Percentiles rank a stretch among this genome's conserved stretches.
phyloP scores from a whole-genome alignment of 2,888 invertebrate species.

The Philereme vetulata region DNA sequence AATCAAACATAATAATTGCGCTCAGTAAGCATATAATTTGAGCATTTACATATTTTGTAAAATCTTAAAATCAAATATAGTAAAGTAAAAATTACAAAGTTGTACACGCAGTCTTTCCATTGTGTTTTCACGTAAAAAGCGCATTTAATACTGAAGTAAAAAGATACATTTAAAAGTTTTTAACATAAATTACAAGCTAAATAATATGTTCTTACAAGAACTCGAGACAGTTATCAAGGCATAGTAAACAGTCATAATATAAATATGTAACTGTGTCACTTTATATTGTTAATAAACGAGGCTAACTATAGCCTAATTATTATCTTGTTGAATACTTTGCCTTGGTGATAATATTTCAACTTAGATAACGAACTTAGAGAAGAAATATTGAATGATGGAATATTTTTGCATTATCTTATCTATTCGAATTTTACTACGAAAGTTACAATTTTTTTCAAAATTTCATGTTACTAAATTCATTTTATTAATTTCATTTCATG shows the following conservation, averaged over 20 bases:
- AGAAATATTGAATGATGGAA: not conserved
- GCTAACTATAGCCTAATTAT: slow-evolving; percentile 14
- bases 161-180: slow-evolving; percentile 12
- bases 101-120: slow-evolving; percentile 23
- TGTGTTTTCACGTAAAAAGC: slow-evolving; percentile 18
- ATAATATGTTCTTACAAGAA: slow-evolving; percentile 17
- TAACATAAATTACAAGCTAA: slow-evolving; percentile 23
- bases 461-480: not conserved
- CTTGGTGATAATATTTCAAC: slow-evolving; percentile 9
- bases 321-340: not conserved
- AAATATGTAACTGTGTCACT: slow-evolving; percentile 21
- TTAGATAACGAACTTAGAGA: not conserved
- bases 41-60: slow-evolving; percentile 22
- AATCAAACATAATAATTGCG: not conserved
- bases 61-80: slow-evolving; percentile 5
- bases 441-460: not conserved
- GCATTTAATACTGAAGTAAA: slow-evolving; percentile 26
- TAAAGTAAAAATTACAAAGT: slow-evolving; percentile 20
- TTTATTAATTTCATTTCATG: no score
- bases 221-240: slow-evolving; percentile 19
- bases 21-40: slow-evolving; percentile 18
- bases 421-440: not conserved
- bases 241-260: slow-evolving; percentile 17
- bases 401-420: slow-evolving; percentile 3
- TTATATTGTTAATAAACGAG: slow-evolving; percentile 26